Evolutionary conservation across 2,797 vertebrate species (phyloP).

Genomic region (Lates japonicus): DNA sequence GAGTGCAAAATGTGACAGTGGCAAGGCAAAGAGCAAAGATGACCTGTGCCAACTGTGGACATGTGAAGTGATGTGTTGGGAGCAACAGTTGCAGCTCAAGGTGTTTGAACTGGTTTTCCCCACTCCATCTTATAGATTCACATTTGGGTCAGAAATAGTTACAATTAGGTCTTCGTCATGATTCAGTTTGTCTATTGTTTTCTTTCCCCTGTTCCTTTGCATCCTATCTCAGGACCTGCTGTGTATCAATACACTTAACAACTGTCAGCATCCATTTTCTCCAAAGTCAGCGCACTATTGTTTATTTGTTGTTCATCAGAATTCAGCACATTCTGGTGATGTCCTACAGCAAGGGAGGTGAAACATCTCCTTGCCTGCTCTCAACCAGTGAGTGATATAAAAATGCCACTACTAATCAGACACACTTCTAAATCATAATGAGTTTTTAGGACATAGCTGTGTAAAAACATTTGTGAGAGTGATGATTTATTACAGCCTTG

Average conservation of each 20-base stretch:
- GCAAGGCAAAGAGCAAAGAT: not conserved
- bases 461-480: slow-evolving; percentile 49
- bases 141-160: not conserved
- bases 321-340: slow-evolving; percentile 26
- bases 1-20: slow-evolving; percentile 2
- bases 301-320: slow-evolving; percentile 38
- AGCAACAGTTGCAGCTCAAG: not conserved
- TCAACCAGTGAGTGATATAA: slow-evolving; percentile 42
- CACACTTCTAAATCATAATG: slow-evolving; percentile 55
- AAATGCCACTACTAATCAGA: slow-evolving; percentile 53
- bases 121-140: not conserved
- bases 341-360: slow-evolving; percentile 21
- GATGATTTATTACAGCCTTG: slow-evolving; percentile 52
- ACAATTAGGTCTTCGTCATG: too few species aligned
- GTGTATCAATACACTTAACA: not conserved
- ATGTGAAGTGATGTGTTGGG: not conserved
- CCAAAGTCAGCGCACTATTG: slow-evolving; percentile 10
- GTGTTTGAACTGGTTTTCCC: not conserved
- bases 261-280: slow-evolving; percentile 8
- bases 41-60: not conserved
- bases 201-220: not conserved
- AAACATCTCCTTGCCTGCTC: slow-evolving; percentile 26
- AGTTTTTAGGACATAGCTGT: slow-evolving; percentile 51
- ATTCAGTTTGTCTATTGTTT: not conserved
- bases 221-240: not conserved